phyloP scores from a whole-genome alignment of 2,113 vertebrate genomes.

The Nanorana parkeri region DNA sequence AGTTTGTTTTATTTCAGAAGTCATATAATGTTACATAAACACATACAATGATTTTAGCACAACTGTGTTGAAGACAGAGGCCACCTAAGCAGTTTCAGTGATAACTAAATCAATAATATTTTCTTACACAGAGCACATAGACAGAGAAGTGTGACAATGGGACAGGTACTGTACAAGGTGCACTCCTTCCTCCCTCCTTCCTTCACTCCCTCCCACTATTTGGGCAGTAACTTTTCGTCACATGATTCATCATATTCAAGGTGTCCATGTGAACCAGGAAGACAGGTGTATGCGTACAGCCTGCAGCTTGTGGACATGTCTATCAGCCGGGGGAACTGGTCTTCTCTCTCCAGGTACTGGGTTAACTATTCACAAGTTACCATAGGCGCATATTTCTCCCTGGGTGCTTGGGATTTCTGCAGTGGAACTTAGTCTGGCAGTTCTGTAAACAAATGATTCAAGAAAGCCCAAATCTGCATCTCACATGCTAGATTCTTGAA shows the following conservation, averaged over 20 bases:
- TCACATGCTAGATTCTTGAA: too few species aligned
- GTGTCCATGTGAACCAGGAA: conserved; percentile 36
- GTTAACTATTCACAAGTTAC: not conserved
- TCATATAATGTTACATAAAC: too few species aligned
- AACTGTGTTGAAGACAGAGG: too few species aligned
- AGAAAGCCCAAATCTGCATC: not conserved
- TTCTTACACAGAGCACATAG: too few species aligned
- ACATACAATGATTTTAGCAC: too few species aligned
- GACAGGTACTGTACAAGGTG: conserved; percentile 46
- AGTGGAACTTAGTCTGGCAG: not conserved
- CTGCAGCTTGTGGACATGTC: conserved; percentile 74
- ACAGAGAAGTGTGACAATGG: not conserved
- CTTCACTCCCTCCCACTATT: not conserved
- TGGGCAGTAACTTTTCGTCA: not conserved
- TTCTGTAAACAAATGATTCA: not conserved
- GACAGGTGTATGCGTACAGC: conserved; percentile 12
- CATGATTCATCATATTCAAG: conserved; percentile 26
- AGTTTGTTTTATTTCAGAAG: too few species aligned
- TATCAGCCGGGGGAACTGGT: conserved; percentile 85
- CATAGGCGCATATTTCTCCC: not conserved
- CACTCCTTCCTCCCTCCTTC: not conserved
- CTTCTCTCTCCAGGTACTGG: conserved; percentile 87
- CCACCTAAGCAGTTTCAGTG: too few species aligned
- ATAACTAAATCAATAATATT: too few species aligned
- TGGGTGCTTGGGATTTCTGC: not conserved